Base-by-base conservation (phyloP, 2,113 vertebrate genomes). In the Mus pahari region DNA sequence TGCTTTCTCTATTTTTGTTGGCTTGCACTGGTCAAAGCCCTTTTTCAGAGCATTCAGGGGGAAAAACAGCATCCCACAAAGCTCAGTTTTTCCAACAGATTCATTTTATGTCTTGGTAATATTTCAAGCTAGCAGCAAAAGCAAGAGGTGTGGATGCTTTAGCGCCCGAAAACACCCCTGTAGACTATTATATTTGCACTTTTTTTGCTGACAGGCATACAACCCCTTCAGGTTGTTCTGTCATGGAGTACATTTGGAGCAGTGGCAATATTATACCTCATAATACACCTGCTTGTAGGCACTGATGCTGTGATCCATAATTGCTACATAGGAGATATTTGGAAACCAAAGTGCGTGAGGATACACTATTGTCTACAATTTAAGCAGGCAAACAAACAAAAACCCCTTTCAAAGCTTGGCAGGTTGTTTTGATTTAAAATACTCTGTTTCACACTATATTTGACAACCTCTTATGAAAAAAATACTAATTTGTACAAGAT, bases 11-110 rank as follows among this genome's bases (percentile, higher is more conserved):
- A 28, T 93, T 93, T 66, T 89, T 93, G 58, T 93, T 93, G 91
- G 82, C 79, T 93, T 73, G 33, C 68, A 31, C 16, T 94, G 82
- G 82, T 89, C 90, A 89, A 82, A 97, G 58, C 50, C 50, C 82
- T 79, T 94, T 96, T 94, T 87, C 77, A 58, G 75, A 50, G 5
- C 36, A 87, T 93, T 94, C 17, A 22, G 60, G 83, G 86, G 81
- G 96, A 94, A 97, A 95, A 97, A 94, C n/a, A 86, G 90, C 70
- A 90, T 78, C 93, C 86, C 87, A 70, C 58, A 94, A 94, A 92
- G 75, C 89, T 96, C 88, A 86, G 45, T 92, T 96, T 95, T 95
- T 82, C 70, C 45, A 81, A 68, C 81, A 95, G 89, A 90, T 92
- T 96, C 94, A 90, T 84, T 96, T 95, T 95, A 93, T 95, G 71